Evolutionary conservation across 2,797 vertebrate species (phyloP), one percentile per base, ranked within the genome.

Genomic region (Ispidina lecontei): DNA sequence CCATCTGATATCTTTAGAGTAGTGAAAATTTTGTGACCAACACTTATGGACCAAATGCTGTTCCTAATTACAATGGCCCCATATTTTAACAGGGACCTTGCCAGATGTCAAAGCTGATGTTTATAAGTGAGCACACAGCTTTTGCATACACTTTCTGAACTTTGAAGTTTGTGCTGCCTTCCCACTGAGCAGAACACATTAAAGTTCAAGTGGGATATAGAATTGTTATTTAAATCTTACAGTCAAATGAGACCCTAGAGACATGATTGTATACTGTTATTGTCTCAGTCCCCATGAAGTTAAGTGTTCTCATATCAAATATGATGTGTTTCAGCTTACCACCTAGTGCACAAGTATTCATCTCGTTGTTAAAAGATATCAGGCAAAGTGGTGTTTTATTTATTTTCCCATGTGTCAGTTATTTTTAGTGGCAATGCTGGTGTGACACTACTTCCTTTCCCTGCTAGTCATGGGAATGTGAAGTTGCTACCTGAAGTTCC

Each of bases 291-390:
- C 44, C 87, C 64, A 6, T n/a, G 85, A 94, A 88, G 83, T 81
- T 88, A 93, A 92, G 91, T 73, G 64, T 87, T 96, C 80, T 94
- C 74, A 62, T 91, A 90, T 86, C 56, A 91, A 84, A 90, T 88
- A 76, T 86, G 52, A 72, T 55, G 56, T 76, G n/a, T 87, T 88
- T 90, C 88, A 82, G 58, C 64, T 87, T 76, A 71, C 92, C 77
- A 91, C 73, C 71, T 79, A 67, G 83, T 1, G 71, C 56, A 90
- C 80, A 88, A 92, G 64, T 71, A 91, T 84, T 76, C 89, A 88
- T 86, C 73, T 92, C 1, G 6, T 91, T 78, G 67, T 90, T 92
- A 93, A 88, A 84, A 92, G 51, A 58, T 51, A 92, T 4, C 74
- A 88, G 64, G 43, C 51, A 81, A 84, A 94, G 71, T 71, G 46